Base-by-base conservation (phyloP, 2,888 invertebrate genomes). In the Drosophila cyrtoloma region DNA sequence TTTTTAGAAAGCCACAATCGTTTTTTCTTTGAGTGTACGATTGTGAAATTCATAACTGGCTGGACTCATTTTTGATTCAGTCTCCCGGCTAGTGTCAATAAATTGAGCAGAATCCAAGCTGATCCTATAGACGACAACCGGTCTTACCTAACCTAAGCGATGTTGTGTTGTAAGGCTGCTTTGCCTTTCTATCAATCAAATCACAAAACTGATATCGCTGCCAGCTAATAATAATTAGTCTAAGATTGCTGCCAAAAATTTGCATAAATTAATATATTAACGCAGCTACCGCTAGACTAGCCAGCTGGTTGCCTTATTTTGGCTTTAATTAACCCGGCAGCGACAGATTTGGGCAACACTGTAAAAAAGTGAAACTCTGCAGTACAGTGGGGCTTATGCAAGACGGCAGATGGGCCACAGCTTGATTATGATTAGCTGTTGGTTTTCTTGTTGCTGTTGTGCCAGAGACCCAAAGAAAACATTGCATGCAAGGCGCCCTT, bases 281-380 rank as follows among this genome's bases (percentile, higher is more conserved):
- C 53, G 42, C 30, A 60, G 81, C 76, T 79, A 71, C 71, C 71
- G 86, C 69, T 79, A 73, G 71, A 47, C 16, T 5, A 16, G 22
- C 16, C 16, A 47, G 26, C 28, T 1, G 9, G 39, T 57, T 28
- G 37, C 9, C 22, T 37, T 37, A 12, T 19, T 28, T 28, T 56
- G 84, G 70, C 79, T 72, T 86, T 88, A 85, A 88, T 85, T 88
- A 82, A 68, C 86, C 89, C 87, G 79, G 79, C 77, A 84, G 69
- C 84, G 71, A 70, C 79, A 75, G 63, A 77, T 56, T 73, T 70
- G 70, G 66, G 28, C 10, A 47, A 47, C 47, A 26, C 22, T 26
- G 26, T 47, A 52, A 62, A 86, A 84, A 86, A 86, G 86, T 86
- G 86, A 86, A 86, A 86, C 86, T 89, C 63, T 14, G 68, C 39